A percentile compares a stretch with the other conserved stretches of the same genome.
These are phyloP conservation scores for Muricea muricata DNA, from an alignment of 92 coral and sea anemone species.

Conservation along the genomic window DNA sequence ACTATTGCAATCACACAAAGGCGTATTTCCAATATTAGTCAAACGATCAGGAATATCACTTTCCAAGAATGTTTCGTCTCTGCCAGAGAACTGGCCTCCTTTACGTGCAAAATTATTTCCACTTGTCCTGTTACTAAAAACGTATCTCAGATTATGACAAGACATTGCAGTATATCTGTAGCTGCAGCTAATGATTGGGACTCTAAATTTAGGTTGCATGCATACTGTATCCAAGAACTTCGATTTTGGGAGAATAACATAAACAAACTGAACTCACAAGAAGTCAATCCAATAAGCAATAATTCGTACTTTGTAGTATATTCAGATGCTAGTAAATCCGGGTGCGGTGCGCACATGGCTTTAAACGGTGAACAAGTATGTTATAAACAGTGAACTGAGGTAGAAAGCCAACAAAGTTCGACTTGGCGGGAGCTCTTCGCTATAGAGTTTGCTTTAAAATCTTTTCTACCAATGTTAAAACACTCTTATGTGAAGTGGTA, in stretches of 20 bases:
- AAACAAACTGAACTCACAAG: no score
- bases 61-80: not conserved
- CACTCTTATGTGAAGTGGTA: constrained; percentile 27
- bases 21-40: constrained; percentile 5
- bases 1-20: constrained; percentile 31
- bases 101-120: constrained; percentile 64
- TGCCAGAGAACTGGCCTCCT: constrained; percentile 56
- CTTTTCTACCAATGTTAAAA: constrained; percentile 37
- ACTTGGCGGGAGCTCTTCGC: constrained; percentile 64
- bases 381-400: constrained; percentile 46
- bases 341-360: constrained; percentile 61
- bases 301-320: constrained; percentile 38
- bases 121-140: constrained; percentile 60
- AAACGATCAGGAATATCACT: not conserved
- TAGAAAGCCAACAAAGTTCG: constrained; percentile 45
- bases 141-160: constrained; percentile 68
- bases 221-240: constrained; percentile 50
- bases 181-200: constrained; percentile 68
- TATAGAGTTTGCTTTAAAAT: constrained; percentile 39
- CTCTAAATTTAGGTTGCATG: constrained; percentile 39
- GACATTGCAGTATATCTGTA: constrained; percentile 55
- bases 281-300: not conserved
- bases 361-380: constrained; percentile 51
- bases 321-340: constrained; percentile 59
- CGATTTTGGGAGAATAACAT: constrained; percentile 50